A percentile compares a stretch with the other conserved stretches of the same genome.
Evolutionary conservation across 1,140 invertebrate genomes (phyloP).

Genomic region (Muscidifurax raptorellus): DNA sequence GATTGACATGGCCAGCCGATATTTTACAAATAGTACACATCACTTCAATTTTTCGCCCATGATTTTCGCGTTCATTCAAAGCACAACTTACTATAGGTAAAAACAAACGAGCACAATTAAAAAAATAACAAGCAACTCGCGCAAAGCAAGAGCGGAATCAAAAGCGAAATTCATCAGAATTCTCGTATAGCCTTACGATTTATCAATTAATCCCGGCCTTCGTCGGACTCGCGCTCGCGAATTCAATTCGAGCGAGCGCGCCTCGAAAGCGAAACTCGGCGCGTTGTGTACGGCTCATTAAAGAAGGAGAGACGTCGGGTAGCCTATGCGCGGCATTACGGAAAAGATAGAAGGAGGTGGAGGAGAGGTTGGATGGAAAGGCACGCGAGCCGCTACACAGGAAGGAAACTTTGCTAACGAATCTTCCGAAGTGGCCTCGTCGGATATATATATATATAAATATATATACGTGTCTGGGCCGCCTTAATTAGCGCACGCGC

Average conservation of each 20-base stretch:
- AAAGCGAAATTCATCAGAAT: neutral
- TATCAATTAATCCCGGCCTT: constrained; percentile 17
- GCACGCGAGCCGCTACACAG: neutral
- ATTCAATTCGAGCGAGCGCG: constrained; percentile 12
- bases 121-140: no score
- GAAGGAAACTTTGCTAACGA: constrained; percentile 47
- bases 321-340: neutral
- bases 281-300: constrained; percentile 23
- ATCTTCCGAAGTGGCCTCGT: constrained; percentile 43
- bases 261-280: constrained; percentile 4
- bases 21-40: no score
- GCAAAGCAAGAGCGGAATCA: no score
- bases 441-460: neutral
- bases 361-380: neutral
- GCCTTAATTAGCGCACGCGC: constrained; percentile 35
- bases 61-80: no score
- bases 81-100: no score
- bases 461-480: neutral
- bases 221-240: neutral
- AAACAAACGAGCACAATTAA: no score
- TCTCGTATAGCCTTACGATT: neutral
- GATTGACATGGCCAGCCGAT: no score
- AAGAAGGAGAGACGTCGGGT: neutral
- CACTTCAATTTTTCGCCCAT: no score
- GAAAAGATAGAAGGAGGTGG: neutral